Evolutionary conservation across 2,888 invertebrate genomes (phyloP).

Genomic region (Agapostemon virescens): DNA sequence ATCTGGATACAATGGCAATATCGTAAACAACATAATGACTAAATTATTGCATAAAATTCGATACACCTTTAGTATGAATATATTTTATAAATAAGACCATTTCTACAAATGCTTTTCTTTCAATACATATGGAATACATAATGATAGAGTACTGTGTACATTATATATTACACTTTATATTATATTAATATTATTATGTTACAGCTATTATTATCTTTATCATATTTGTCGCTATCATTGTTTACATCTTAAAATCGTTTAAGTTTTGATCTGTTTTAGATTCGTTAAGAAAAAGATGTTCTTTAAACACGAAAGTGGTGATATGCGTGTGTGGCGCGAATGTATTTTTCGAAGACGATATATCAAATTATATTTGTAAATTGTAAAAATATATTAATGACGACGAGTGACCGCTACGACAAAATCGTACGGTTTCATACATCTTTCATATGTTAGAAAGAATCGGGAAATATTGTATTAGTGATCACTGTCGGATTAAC

Average conservation of each 20-base stretch:
- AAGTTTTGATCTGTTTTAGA: constrained; percentile 73
- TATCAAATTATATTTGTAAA: constrained; percentile 79
- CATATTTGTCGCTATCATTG: constrained; percentile 57
- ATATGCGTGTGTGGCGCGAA: constrained; percentile 71
- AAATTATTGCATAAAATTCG: constrained; percentile 9
- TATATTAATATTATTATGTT: constrained; percentile 62
- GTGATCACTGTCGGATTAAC: constrained; percentile 38
- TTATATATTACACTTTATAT: constrained; percentile 55
- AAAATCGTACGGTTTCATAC: constrained; percentile 40
- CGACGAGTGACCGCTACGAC: constrained; percentile 44
- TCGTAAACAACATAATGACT: not conserved
- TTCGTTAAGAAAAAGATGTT: constrained; percentile 67
- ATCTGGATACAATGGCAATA: not conserved
- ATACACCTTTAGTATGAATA: constrained; percentile 29
- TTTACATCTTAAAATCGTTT: constrained; percentile 67
- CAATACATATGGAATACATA: constrained; percentile 60
- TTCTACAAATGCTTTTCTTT: constrained; percentile 63
- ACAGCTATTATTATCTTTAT: constrained; percentile 52
- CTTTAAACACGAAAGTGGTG: constrained; percentile 64
- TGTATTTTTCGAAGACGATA: constrained; percentile 77
- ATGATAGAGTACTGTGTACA: constrained; percentile 64
- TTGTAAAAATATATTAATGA: constrained; percentile 76
- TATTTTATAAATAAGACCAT: constrained; percentile 30
- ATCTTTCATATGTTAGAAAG: constrained; percentile 53
- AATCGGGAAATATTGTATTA: constrained; percentile 51